Evolutionary conservation across 1,140 invertebrate genomes (phyloP), one percentile per base, ranked within the genome.

Genomic region (Goniozus legneri): DNA sequence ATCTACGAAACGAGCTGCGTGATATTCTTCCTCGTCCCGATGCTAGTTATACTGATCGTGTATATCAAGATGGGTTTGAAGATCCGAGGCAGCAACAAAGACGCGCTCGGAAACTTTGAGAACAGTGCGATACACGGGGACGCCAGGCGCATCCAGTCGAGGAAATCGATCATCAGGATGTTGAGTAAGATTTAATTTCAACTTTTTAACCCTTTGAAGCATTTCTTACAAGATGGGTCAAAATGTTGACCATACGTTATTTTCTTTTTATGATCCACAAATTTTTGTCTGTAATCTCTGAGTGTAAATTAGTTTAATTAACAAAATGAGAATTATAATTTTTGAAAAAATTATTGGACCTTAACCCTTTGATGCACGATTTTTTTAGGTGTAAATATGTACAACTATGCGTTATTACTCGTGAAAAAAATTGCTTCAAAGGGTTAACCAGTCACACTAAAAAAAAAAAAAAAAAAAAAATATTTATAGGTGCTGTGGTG

Each of bases 401-500:
- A n/a, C n/a, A n/a, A n/a, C n/a, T n/a, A n/a, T n/a, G n/a, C n/a
- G n/a, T n/a, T n/a, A n/a, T n/a, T n/a, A n/a, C n/a, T n/a, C n/a
- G n/a, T n/a, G 42, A 18, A 44, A 35, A 44, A 21, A 24, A 19
- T 8, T 40, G 1, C 8, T 46, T 18, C 24, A 22, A 46, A 44
- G 4, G 20, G 33, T 14, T 36, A 47, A 14, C 20, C 24, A 20
- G 3, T 16, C 18, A 7, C 24, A 32, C 15, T 33, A 36, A 14
- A 16, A 21, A 6, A 8, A 24, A 30, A 22, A 31, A 37, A 37
- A 20, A 20, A n/a, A n/a, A n/a, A n/a, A n/a, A n/a, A n/a, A n/a
- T n/a, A 6, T 21, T 78, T 79, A 20, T 77, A 98, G 95, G 91
- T 60, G 91, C 91, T 2, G 95, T 98, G 3, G 95, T 97, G 3